Evolutionary conservation across 2,888 invertebrate genomes (phyloP).

Genomic region (Fragum whitleyi): DNA sequence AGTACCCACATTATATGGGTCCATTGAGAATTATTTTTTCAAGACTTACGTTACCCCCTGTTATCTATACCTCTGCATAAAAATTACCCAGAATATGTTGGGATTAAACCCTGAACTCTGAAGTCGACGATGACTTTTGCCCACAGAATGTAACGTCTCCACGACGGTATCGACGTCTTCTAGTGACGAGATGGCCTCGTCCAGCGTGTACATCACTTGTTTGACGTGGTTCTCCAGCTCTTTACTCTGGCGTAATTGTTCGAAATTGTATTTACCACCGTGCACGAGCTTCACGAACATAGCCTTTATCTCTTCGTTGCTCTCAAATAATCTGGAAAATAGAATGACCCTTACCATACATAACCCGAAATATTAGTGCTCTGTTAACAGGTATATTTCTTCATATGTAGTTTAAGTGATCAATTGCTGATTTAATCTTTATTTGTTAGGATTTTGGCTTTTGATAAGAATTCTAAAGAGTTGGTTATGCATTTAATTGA

Average conservation of each 20-base stretch:
- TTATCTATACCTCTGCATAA: too few relatives aligned
- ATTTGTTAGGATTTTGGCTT: too few relatives aligned
- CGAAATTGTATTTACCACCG: constrained; percentile 87
- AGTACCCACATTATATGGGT: too few relatives aligned
- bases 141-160: constrained; percentile 92
- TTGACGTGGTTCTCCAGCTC: constrained; percentile 94
- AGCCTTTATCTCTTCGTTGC: constrained; percentile 65
- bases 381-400: too few relatives aligned
- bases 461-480: too few relatives aligned
- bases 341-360: too few relatives aligned
- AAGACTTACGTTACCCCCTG: too few relatives aligned
- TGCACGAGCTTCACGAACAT: constrained; percentile 70
- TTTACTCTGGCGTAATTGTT: constrained; percentile 92
- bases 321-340: constrained; percentile 74
- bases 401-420: too few relatives aligned
- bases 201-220: constrained; percentile 95
- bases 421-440: too few relatives aligned
- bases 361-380: too few relatives aligned
- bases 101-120: constrained; percentile 89
- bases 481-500: too few relatives aligned
- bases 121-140: constrained; percentile 92
- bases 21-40: too few relatives aligned
- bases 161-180: constrained; percentile 95
- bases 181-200: constrained; percentile 95
- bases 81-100: constrained; percentile 94